phyloP scores from a whole-genome alignment of 1,140 invertebrate genomes.

The Hycleus phaleratus region DNA sequence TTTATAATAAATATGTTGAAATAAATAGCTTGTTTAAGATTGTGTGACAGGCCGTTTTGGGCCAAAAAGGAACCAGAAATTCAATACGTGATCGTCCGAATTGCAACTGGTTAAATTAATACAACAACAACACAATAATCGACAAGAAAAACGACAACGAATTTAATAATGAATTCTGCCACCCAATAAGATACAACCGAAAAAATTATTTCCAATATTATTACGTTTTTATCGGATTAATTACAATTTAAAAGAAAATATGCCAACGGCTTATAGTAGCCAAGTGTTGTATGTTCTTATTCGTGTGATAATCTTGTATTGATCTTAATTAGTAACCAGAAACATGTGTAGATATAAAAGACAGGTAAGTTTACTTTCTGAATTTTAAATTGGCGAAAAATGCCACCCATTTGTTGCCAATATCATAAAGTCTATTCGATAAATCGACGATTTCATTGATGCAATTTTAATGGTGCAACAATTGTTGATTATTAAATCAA shows the following conservation, averaged over 20 bases:
- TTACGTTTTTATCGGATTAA: constrained; percentile 19
- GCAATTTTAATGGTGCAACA: background rate
- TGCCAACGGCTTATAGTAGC: constrained; percentile 19
- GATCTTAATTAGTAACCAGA: constrained; percentile 16
- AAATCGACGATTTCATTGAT: background rate
- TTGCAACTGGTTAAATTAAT: constrained; percentile 1
- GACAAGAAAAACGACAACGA: background rate
- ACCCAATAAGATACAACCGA: too few relatives aligned
- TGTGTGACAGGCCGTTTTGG: constrained; percentile 3
- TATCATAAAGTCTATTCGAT: background rate
- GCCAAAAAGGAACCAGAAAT: constrained; percentile 9
- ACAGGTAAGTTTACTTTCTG: constrained; percentile 2
- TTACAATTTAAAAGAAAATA: constrained; percentile 15
- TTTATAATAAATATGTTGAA: constrained; percentile 21
- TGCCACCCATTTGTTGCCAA: background rate
- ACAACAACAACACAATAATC: background rate
- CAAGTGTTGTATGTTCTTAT: background rate
- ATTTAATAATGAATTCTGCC: too few relatives aligned
- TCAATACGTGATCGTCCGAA: constrained; percentile 4
- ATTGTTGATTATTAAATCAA: too few relatives aligned
- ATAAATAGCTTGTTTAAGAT: constrained; percentile 10
- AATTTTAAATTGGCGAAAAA: background rate
- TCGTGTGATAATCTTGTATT: constrained; percentile 13
- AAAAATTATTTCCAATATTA: background rate
- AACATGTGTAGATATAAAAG: constrained; percentile 9